phyloP scores from a whole-genome alignment of 2,113 vertebrate genomes.

The Chionis minor region DNA sequence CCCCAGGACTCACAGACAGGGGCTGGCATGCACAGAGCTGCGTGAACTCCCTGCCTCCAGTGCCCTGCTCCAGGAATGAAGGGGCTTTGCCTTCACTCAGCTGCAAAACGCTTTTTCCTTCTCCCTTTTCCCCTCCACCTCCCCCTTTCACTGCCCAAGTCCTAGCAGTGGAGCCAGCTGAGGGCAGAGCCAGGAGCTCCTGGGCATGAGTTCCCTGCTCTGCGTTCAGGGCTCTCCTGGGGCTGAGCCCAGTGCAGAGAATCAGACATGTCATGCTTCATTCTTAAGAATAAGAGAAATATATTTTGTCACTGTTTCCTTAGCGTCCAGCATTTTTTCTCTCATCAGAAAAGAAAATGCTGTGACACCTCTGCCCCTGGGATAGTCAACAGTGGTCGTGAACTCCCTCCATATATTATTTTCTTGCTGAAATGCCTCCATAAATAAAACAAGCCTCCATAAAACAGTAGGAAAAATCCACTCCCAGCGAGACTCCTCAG shows the following conservation, averaged over 20 bases:
- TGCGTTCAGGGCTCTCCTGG: not conserved
- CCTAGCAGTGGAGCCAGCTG: not conserved
- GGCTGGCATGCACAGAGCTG: not conserved
- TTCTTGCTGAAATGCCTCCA: not conserved
- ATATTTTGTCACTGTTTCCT: not conserved
- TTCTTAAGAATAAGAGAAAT: not conserved
- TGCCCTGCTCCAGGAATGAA: not conserved
- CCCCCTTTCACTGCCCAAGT: not conserved
- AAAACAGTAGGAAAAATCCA: constrained; percentile 35
- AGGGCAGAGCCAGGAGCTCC: not conserved
- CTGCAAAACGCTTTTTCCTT: not conserved
- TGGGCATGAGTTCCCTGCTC: not conserved
- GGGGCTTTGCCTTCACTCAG: not conserved
- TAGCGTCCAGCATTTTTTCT: not conserved
- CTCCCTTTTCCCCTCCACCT: not conserved
- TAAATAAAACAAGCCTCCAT: constrained; percentile 24
- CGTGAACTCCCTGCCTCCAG: not conserved
- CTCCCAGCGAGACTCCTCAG: not conserved
- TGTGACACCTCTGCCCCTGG: not conserved
- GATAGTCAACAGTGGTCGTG: not conserved
- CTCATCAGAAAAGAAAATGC: not conserved
- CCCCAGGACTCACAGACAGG: not conserved
- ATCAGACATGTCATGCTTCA: not conserved
- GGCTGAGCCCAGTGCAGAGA: not conserved
- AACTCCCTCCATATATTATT: not conserved